Evolutionary conservation across 2,888 invertebrate species (phyloP), one percentile per base, ranked within the genome.

Genomic region (Mycalesis mineus): DNA sequence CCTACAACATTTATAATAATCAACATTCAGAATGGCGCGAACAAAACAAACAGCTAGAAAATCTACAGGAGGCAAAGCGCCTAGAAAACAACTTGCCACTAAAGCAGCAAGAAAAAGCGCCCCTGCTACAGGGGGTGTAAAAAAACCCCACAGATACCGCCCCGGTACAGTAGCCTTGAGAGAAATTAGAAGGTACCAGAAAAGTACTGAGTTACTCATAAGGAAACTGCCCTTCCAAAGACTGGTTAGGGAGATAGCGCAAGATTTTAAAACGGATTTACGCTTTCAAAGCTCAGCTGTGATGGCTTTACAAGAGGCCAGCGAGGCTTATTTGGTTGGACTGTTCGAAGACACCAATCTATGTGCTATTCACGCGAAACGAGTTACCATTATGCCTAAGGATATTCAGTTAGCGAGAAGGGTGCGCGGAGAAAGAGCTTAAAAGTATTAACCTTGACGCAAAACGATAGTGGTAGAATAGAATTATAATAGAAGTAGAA

Each of bases 291-390:
- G 92, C 66, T 92, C 93, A 0, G 93, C 94, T 3, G 92, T 94
- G 4, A 92, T 92, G 84, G 94, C 94, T 55, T 80, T 94, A 22
- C 93, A 94, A 66, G 91, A 91, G 65, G 91, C 91, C 0, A 88
- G 92, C 68, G 86, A 94, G 73, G 91, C 91, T 65, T 91, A 94
- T 69, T 73, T 94, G 29, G 93, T 94, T 11, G 93, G 94, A 8
- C 80, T 94, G 0, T 94, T 94, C 72, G 94, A 94, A 74, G 94
- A 94, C 70, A 95, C 95, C 28, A 95, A 95, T 75, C 80, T 95
- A 68, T 95, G 94, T 76, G 95, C 95, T 37, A 94, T 95, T 66
- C 95, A 95, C 70, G 95, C 84, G 0, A 86, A 81, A 42, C 65
- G 87, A 1, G 85, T 88, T 0, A 88, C 86, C 0, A 85, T 86